Base-by-base conservation (phyloP, 2,113 vertebrate genomes). In the Ptychochromis oligacanthus region DNA sequence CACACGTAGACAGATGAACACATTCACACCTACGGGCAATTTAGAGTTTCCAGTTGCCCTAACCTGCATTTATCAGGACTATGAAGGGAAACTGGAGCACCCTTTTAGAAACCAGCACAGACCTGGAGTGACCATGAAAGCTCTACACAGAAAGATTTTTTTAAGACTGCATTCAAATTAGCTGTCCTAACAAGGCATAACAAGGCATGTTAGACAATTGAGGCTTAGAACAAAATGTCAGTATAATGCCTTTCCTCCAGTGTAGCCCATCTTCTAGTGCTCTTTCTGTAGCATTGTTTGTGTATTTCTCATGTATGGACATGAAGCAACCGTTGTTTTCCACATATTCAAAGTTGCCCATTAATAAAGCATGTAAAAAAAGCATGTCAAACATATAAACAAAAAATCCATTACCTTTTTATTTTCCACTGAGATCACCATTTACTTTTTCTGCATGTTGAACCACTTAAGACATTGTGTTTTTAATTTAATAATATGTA, bases 1-100 rank as follows among this genome's bases (percentile, higher is more conserved):
- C 62, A 77, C 64, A 87, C 58, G 22, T 28, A 88, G 62, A 59
- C 10, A 49, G 90, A 90, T 81, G 64, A 81, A 85, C 85, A 83
- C 85, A 74, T 76, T 89, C 75, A 78, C 85, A 89, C 87, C 84
- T 81, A 87, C 24, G 2, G 88, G 82, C 87, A 79, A 78, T 86
- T 61, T 78, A 60, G 79, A 83, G 31, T 81, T 93, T 93, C 86
- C 89, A 86, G 52, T 77, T 85, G 85, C 87, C 81, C 77, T 87
- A 75, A 81, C 75, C 80, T 67, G 58, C 80, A 74, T 76, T 62
- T 79, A 52, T 81, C 43, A 79, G 58, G 79, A 75, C 77, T 83
- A 84, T 81, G 75, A 82, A 77, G 88, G 82, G 87, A 90, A 84
- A 90, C 40, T 80, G 70, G 88, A 86, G 80, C 81, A 81, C 49